Conservation (phyloP, 2,113 vertebrate genomes). For the Oceanites oceanicus region DNA sequence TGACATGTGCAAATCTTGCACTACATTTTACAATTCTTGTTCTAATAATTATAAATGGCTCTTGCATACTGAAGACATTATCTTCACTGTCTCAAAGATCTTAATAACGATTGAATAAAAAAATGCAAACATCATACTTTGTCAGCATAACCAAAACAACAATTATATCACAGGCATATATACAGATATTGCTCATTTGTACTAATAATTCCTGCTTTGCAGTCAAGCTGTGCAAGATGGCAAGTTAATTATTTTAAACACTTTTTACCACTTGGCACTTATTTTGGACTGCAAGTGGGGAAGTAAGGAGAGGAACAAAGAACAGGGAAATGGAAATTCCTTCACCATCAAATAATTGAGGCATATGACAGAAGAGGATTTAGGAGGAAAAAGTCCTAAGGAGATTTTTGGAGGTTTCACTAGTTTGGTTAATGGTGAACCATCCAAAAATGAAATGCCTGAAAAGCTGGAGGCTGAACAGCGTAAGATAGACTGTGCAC, state of each 20-base stretch:
- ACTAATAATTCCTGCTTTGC: conserved; percentile 12
- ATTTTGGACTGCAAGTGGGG: background rate
- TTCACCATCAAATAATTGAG: background rate
- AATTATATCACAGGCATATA: background rate
- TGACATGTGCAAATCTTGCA: background rate
- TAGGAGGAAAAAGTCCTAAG: background rate
- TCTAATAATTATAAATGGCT: background rate
- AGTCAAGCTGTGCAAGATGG: background rate
- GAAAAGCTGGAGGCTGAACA: background rate
- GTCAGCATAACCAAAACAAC: conserved; percentile 15
- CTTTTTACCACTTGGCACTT: background rate
- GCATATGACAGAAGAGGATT: background rate
- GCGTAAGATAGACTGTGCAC: background rate
- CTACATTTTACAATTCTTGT: background rate
- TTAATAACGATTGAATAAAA: background rate
- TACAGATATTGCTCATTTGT: conserved; percentile 10
- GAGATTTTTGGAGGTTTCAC: background rate
- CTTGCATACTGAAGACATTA: background rate
- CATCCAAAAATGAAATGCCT: background rate
- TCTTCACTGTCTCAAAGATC: background rate
- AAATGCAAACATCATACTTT: background rate
- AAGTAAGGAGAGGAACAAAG: background rate
- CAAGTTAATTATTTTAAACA: conserved; percentile 41
- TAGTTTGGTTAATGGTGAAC: conserved; percentile 6
- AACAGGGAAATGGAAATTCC: background rate